Evolutionary conservation across 2,113 vertebrate genomes (phyloP).

Genomic region (Stomatorhinus ivindoensis): DNA sequence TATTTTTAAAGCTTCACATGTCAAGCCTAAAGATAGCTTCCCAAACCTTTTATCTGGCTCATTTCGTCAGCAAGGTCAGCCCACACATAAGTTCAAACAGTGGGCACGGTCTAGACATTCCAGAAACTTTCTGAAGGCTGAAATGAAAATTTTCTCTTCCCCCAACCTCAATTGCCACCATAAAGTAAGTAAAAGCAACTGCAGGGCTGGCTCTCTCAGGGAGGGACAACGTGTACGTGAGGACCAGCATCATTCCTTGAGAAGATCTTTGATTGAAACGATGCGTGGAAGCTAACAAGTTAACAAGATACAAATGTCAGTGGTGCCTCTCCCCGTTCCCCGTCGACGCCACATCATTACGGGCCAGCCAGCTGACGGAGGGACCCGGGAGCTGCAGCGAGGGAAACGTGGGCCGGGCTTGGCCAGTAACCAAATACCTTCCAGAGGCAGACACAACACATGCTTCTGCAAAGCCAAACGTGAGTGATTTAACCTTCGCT

Average conservation of each 20-base stretch:
- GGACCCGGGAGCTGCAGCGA: not conserved
- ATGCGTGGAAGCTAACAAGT: not conserved
- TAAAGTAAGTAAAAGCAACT: too few species aligned
- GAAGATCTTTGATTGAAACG: not conserved
- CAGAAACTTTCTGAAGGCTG: constrained; percentile 4
- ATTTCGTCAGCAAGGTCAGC: constrained; percentile 23
- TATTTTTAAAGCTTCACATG: constrained; percentile 2
- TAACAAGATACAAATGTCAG: not conserved
- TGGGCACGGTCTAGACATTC: constrained; percentile 3
- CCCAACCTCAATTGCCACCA: not conserved
- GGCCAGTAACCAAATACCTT: constrained; percentile 55
- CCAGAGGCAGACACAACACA: constrained; percentile 64
- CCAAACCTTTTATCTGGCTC: constrained; percentile 23
- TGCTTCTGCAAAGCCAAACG: constrained; percentile 38
- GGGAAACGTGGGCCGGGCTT: constrained; percentile 16
- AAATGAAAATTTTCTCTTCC: not conserved
- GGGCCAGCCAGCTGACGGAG: not conserved
- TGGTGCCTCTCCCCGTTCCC: not conserved
- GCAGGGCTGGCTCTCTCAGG: not conserved
- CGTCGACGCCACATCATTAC: not conserved
- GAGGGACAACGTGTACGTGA: constrained; percentile 16
- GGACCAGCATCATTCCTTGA: not conserved
- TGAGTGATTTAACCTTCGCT: constrained; percentile 25
- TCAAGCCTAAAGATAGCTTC: constrained; percentile 14
- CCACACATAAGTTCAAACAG: constrained; percentile 28